Conservation (phyloP, 2,113 vertebrate genomes). For the Trogon melanurus region DNA sequence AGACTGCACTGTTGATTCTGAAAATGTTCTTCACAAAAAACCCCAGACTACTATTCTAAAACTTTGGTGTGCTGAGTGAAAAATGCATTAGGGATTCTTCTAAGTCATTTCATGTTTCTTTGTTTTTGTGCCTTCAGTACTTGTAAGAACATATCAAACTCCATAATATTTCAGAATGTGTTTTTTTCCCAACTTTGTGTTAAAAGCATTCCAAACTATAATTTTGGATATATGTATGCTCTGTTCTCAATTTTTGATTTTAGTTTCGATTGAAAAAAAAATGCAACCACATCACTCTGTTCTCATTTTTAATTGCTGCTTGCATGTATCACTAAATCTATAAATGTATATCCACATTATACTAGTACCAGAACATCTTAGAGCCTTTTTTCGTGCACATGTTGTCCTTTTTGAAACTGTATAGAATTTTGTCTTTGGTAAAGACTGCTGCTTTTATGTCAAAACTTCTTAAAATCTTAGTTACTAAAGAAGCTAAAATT, state of each 20-base stretch:
- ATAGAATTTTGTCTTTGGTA: neutral
- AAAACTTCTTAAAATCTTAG: neutral
- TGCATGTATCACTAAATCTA: neutral
- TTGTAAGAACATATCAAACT: neutral
- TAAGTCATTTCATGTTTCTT: neutral
- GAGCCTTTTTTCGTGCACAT: neutral
- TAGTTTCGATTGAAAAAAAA: neutral
- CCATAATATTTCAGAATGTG: neutral
- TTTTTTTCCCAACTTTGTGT: neutral
- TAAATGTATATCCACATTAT: neutral
- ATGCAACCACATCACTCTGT: neutral
- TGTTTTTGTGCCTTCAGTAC: neutral
- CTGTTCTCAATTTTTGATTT: neutral
- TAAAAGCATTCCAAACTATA: neutral
- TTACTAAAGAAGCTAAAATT: neutral
- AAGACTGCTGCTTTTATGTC: neutral
- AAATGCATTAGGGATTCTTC: neutral
- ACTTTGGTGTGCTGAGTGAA: neutral
- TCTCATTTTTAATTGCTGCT: neutral
- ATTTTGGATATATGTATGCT: neutral
- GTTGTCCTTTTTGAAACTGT: neutral
- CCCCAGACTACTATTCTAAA: neutral
- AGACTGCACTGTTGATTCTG: neutral
- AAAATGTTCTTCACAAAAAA: neutral
- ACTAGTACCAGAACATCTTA: neutral